Percentiles rank a stretch among this genome's conserved stretches.
These are phyloP conservation scores for Geotrypetes seraphini DNA, from an alignment of 2,797 vertebrate genomes.

Conservation along the genomic window DNA sequence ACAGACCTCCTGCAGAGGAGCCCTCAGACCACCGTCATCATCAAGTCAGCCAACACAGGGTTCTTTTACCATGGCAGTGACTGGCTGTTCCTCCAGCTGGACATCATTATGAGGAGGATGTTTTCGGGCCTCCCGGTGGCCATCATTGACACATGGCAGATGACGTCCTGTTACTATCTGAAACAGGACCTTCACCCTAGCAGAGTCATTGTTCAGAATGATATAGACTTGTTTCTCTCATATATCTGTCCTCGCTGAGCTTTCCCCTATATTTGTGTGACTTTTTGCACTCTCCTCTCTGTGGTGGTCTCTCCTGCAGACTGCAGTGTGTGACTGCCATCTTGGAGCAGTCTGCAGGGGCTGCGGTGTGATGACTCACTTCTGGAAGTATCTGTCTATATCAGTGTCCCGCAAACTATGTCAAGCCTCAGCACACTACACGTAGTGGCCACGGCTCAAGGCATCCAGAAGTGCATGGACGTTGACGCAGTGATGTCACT, in stretches of 20 bases:
- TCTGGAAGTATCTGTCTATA: no score
- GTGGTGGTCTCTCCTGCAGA: no score
- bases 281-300: no score
- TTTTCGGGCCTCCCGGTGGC: neutral
- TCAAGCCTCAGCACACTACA: no score
- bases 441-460: no score
- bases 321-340: no score
- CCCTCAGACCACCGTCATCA: neutral
- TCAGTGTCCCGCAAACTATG: no score
- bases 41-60: neutral
- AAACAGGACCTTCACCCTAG: neutral
- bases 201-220: neutral
- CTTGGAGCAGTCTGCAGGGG: no score
- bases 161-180: slow-evolving; percentile 3
- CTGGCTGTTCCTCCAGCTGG: slow-evolving; percentile 4
- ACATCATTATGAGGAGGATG: slow-evolving; percentile 1
- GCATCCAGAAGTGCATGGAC: no score
- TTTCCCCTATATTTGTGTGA: no score
- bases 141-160: slow-evolving; percentile 6
- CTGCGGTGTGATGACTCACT: no score
- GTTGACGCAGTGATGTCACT: no score
- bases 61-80: neutral
- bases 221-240: slow-evolving; percentile 1
- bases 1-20: neutral
- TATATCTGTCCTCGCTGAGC: neutral